These are phyloP conservation scores for Plectrocnemia conspersa DNA, from an alignment of 1,140 invertebrate species.

Conservation along the genomic window DNA sequence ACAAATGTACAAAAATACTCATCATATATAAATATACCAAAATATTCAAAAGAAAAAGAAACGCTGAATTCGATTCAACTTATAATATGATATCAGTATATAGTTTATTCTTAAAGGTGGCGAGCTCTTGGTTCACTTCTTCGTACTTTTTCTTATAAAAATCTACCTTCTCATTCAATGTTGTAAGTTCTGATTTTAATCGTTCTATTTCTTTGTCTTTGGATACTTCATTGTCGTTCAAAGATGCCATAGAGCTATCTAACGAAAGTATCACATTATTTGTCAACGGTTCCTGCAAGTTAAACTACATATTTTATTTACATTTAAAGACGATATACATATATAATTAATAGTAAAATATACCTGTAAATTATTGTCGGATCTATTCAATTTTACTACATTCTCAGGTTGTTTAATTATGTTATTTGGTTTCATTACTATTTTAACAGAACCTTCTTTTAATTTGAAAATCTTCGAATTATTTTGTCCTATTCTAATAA, in stretches of 20 bases:
- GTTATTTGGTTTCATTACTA: constrained; percentile 27
- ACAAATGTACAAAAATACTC: constrained; percentile 4
- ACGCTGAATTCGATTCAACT: constrained; percentile 3
- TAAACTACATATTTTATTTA: neutral
- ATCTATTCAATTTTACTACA: neutral
- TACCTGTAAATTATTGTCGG: neutral
- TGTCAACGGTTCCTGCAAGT: neutral
- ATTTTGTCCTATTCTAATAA: constrained; percentile 22
- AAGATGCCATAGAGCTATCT: constrained; percentile 1
- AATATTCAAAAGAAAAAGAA: neutral
- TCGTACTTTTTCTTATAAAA: constrained; percentile 29
- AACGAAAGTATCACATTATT: constrained; percentile 5
- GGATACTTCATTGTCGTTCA: constrained; percentile 17
- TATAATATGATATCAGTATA: constrained; percentile 14
- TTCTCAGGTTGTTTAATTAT: constrained; percentile 14
- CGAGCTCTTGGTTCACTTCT: constrained; percentile 19
- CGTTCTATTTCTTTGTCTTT: constrained; percentile 20
- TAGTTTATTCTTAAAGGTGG: constrained; percentile 25
- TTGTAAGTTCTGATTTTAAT: constrained; percentile 22
- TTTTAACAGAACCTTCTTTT: constrained; percentile 29
- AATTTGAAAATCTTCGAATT: constrained; percentile 30
- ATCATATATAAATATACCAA: constrained; percentile 1
- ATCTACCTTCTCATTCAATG: constrained; percentile 20
- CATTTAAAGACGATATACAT: neutral
- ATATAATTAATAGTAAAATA: neutral